Conservation (phyloP, 2,113 vertebrate genomes). For the Aegotheles bennettii region DNA sequence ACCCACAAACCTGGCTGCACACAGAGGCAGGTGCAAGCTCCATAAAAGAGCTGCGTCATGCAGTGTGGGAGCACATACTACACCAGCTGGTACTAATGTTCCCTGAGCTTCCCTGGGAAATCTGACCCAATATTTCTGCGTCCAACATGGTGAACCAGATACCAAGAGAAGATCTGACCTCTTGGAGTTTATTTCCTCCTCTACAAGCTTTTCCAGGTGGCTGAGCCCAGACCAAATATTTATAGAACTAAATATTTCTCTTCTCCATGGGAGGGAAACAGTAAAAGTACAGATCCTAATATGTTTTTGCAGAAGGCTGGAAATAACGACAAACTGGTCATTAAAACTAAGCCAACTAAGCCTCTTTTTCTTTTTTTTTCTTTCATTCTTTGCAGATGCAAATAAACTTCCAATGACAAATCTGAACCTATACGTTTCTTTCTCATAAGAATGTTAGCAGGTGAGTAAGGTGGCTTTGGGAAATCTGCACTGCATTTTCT, state of each 20-base stretch:
- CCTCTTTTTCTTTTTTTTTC: background rate
- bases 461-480: background rate
- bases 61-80: background rate
- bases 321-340: conserved; percentile 16
- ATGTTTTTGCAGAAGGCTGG: conserved; percentile 27
- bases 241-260: conserved; percentile 40
- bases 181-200: conserved; percentile 25
- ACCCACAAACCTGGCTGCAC: background rate
- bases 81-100: background rate
- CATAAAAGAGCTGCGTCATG: background rate
- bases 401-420: conserved; percentile 19
- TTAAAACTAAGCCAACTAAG: conserved; percentile 25
- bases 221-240: conserved; percentile 23
- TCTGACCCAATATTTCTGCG: background rate
- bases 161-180: background rate
- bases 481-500: background rate
- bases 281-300: conserved; percentile 41
- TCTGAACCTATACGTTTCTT: background rate
- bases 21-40: background rate
- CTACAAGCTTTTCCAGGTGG: conserved; percentile 44
- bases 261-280: conserved; percentile 44
- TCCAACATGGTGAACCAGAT: background rate
- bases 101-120: background rate
- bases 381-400: background rate
- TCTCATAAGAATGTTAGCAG: background rate